Evolutionary conservation across 2,797 vertebrate genomes (phyloP), one percentile per base, ranked within the genome.

Genomic region (Amniataba percoides): DNA sequence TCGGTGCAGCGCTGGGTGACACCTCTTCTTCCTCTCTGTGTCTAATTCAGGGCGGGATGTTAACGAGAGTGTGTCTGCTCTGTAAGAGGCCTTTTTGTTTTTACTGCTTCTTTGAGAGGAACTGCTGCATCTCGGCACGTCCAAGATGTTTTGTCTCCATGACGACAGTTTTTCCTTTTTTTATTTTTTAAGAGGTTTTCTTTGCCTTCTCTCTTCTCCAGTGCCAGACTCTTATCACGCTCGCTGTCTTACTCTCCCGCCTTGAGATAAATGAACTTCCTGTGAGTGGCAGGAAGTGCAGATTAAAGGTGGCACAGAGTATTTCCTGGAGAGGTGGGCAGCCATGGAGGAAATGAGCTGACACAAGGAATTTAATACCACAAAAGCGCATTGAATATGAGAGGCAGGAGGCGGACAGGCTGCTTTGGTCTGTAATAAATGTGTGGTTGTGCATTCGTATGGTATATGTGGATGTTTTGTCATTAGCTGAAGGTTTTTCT

Each of bases 291-390:
- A 85, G 82, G 69, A 89, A 90, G 78, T 81, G 39, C 42, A 85
- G 74, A 92, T 93, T 87, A 78, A 87, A 85, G 82, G 70, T 90
- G 85, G 88, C 77, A 78, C 52, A 19, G 64, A 74, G 75, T 77
- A 82, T 87, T 89, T 89, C 81, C 83, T 77, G 75, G 59, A 71
- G 74, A 87, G 62, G 46, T 80, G 81, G 66, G 70, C 75, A 68
- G 74, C 63, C 70, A 49, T 83, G 69, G 71, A 87, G 83, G 75
- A 93, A 89, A 89, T 91, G 84, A 93, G 85, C 79, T 83, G 83
- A 89, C 85, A 78, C 56, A 75, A 68, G 71, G 78, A 75, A 80
- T 87, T 65, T 80, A 78, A 86, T 87, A 85, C 85, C 72, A 71
- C 46, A 66, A 71, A 79, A 81, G 52, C 75, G 60, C 62, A 81